Base-by-base conservation (phyloP, 2,113 vertebrate genomes). In the Nerophis lumbriciformis region DNA sequence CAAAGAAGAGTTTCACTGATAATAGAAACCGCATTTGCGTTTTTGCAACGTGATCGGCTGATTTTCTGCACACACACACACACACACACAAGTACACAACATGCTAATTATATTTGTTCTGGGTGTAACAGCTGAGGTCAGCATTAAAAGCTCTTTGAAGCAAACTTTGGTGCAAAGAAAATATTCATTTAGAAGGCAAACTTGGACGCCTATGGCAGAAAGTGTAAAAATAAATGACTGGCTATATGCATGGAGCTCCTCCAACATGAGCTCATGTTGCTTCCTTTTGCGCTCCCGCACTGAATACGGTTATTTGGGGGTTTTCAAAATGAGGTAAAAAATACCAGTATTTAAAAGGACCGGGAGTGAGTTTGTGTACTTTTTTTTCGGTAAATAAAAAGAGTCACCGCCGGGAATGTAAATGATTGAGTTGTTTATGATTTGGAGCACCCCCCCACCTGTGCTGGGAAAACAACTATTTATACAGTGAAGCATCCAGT, bases 401-500 rank as follows among this genome's bases (percentile, higher is more conserved):
- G 16, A 19, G 55, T 45, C 55, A 57, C n/a, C 16, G 12, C 16
- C 44, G n/a, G 55, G 38, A 42, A 42, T 13, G 38, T 44, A 38
- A 60, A 48, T 48, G 58, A 60, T 60, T 48, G 28, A 45, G 28
- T 37, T 60, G 44, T 60, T 60, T 48, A 60, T 21, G 0, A 69
- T 48, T 55, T 61, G 37, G 45, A 72, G 73, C 19, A 19, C 5
- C 1, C 58, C 57, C 53, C 50, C 71, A 77, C 69, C 77, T 77
- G 70, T 59, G 55, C 35, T 68, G 61, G 55, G 38, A 49, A 76
- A 69, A 62, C 5, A 44, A 2, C 39, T 66, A 61, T 76, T 72
- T 74, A 50, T 65, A 45, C 4, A 14, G 35, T 52, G n/a, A 60
- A 12, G 59, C 68, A 14, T 69, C 71, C 73, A 70, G 76, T 81